These are phyloP conservation scores for Caenorhabditis macrosperma DNA, from an alignment of 2,888 invertebrate genomes.

Conservation along the genomic window DNA sequence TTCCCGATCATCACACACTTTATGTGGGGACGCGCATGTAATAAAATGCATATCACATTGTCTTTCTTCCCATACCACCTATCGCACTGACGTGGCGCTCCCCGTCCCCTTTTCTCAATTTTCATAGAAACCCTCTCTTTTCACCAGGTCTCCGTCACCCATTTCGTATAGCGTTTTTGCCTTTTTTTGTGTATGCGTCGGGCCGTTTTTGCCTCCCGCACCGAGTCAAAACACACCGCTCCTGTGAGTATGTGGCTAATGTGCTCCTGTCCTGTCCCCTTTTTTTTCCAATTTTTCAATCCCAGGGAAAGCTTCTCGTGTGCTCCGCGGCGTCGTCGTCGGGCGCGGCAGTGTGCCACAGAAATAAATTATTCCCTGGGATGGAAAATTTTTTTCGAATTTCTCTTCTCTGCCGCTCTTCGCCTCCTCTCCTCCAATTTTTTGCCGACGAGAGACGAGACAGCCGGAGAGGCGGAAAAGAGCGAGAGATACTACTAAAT, in stretches of 20 bases:
- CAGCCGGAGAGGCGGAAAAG: constrained; percentile 17
- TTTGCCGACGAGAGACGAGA: not conserved
- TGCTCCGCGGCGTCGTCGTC: too few relatives aligned
- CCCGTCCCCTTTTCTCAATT: not conserved
- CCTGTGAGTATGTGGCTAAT: not conserved
- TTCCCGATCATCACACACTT: not conserved
- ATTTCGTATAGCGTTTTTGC: constrained; percentile 2
- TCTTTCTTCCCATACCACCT: not conserved
- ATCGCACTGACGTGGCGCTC: not conserved
- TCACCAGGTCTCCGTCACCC: not conserved
- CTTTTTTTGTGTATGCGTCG: too few relatives aligned
- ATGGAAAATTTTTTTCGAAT: constrained; percentile 29
- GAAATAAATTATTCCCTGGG: constrained; percentile 43
- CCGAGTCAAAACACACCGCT: not conserved
- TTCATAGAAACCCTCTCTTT: not conserved
- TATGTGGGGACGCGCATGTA: not conserved
- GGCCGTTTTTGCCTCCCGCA: not conserved
- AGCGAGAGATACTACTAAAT: constrained; percentile 22
- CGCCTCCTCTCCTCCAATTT: not conserved
- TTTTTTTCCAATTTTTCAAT: constrained; percentile 2
- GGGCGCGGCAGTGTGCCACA: not conserved
- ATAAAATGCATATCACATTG: constrained; percentile 9
- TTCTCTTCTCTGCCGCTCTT: constrained; percentile 2
- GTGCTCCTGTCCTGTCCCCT: not conserved
- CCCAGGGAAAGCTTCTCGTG: not conserved